Conservation (phyloP, 2,888 invertebrate species). For the Hanleya hanleyi region DNA sequence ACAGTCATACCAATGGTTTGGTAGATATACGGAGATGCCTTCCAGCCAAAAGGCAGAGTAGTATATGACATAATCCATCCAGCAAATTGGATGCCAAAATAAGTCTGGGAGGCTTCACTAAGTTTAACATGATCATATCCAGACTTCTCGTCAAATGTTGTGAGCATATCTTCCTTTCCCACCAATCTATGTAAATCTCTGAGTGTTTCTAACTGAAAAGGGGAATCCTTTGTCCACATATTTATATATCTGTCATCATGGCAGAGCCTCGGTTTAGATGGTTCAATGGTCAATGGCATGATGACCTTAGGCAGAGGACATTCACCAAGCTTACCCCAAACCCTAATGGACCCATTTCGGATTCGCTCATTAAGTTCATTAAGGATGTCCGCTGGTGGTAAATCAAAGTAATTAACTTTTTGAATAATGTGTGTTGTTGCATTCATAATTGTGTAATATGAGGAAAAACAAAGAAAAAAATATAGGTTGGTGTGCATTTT, state of each 20-base stretch:
- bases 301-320: background rate
- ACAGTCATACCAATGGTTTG: slow-evolving; percentile 19
- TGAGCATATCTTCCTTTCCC: slow-evolving; percentile 10
- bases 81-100: slow-evolving; percentile 29
- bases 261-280: slow-evolving; percentile 27
- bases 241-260: slow-evolving; percentile 23
- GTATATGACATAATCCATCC: slow-evolving; percentile 17
- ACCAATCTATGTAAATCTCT: slow-evolving; percentile 24
- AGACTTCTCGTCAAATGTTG: slow-evolving; percentile 7
- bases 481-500: too few species aligned
- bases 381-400: too few species aligned
- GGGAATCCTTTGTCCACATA: slow-evolving; percentile 11
- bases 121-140: slow-evolving; percentile 32
- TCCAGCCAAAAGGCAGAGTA: slow-evolving; percentile 16
- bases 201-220: slow-evolving; percentile 12
- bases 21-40: slow-evolving; percentile 22
- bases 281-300: slow-evolving; percentile 8
- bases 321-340: slow-evolving; percentile 19
- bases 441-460: too few species aligned
- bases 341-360: slow-evolving; percentile 18
- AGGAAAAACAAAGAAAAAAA: too few species aligned
- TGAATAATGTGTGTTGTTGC: too few species aligned
- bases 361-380: slow-evolving; percentile 10
- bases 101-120: background rate
- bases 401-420: too few species aligned